A percentile compares a stretch with the other conserved stretches of the same genome.
Conservation (phyloP, 2,888 invertebrate species). For the Meliscaeva auricollis region DNA sequence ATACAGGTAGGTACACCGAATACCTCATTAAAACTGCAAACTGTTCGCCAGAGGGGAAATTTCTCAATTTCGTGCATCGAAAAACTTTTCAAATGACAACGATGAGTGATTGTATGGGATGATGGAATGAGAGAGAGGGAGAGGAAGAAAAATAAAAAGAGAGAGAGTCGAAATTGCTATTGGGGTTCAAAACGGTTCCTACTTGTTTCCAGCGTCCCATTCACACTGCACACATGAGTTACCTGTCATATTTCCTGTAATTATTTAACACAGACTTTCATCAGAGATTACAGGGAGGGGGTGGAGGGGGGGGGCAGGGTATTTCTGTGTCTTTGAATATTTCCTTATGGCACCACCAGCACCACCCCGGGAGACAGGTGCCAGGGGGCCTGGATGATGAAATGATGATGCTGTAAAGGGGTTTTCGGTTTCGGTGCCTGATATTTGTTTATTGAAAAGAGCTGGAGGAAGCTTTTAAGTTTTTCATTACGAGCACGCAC, state of each 20-base stretch:
- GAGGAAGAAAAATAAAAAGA: too few relatives aligned
- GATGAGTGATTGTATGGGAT: constrained; percentile 52
- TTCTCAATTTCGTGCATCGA: constrained; percentile 66
- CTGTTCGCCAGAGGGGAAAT: constrained; percentile 55
- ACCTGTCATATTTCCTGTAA: constrained; percentile 68
- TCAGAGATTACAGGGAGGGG: constrained; percentile 49
- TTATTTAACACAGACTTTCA: constrained; percentile 66
- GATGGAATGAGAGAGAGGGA: neutral
- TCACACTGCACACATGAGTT: constrained; percentile 53
- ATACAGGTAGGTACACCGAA: constrained; percentile 38
- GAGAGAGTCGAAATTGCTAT: constrained; percentile 16
- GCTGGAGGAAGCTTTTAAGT: constrained; percentile 51
- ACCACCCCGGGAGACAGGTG: neutral
- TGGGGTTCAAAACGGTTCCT: neutral
- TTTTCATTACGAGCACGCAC: constrained; percentile 65
- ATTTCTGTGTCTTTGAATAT: constrained; percentile 19
- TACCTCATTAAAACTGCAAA: constrained; percentile 67
- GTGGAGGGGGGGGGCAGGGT: neutral
- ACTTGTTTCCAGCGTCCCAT: too few relatives aligned
- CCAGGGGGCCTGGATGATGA: neutral
- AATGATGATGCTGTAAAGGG: constrained; percentile 25
- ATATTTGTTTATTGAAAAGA: constrained; percentile 42
- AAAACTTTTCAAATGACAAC: constrained; percentile 55
- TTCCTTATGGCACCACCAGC: constrained; percentile 9
- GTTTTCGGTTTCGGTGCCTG: constrained; percentile 17